Conservation (phyloP, 2,113 vertebrate genomes). For the Lepus timidus region DNA sequence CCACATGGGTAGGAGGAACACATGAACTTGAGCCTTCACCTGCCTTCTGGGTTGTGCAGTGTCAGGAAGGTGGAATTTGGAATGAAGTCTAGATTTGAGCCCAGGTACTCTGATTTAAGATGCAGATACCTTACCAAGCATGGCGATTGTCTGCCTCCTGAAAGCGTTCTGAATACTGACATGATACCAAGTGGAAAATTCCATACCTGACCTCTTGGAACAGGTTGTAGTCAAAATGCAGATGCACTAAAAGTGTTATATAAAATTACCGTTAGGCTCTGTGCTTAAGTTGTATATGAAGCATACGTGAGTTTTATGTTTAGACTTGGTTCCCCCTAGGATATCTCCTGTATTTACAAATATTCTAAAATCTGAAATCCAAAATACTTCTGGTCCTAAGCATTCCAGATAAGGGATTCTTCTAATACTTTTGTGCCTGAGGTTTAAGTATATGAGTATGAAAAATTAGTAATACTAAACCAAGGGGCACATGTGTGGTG, state of each 20-base stretch:
- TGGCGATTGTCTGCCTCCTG: no score
- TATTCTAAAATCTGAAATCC: background rate
- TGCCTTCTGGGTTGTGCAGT: no score
- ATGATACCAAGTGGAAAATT: background rate
- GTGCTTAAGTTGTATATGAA: background rate
- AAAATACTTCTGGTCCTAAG: background rate
- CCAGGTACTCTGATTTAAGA: no score
- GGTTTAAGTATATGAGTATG: background rate
- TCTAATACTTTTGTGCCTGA: constrained; percentile 9
- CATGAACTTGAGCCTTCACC: no score
- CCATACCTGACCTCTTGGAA: background rate
- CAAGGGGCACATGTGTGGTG: background rate
- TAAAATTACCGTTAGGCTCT: background rate
- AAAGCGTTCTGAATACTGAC: background rate
- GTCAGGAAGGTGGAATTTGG: no score
- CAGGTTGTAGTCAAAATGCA: background rate
- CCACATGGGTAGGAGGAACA: no score
- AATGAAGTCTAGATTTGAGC: no score
- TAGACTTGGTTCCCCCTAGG: background rate
- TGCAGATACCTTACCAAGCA: no score
- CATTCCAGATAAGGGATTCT: background rate
- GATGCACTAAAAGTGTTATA: background rate
- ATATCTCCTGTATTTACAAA: background rate
- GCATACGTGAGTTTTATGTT: background rate
- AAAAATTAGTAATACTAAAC: constrained; percentile 4